Base-by-base conservation (phyloP, 2,888 invertebrate genomes). In the Acrobasis repandana region DNA sequence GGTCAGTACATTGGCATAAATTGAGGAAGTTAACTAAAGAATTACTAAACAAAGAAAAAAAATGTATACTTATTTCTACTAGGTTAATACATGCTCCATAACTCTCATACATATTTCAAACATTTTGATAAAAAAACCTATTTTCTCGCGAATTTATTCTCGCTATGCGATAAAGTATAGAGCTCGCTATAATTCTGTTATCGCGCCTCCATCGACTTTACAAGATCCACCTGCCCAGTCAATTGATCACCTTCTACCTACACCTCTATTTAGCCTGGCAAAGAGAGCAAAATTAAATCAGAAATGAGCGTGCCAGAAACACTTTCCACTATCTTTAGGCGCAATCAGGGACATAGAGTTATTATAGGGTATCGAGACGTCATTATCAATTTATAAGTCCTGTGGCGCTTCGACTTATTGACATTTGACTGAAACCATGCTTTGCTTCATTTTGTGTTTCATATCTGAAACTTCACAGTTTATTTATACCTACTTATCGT, bases 261-360 rank as follows among this genome's bases (percentile, higher is more conserved):
- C 38, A 43, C 54, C 18, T 18, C 54, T 54, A 38, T 54, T 54
- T 54, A 54, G 16, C 38, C 54, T 54, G 54, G 52, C 38, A 54
- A 43, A 43, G 18, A 18, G 36, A 38, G 36, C 54, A 38, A 38
- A 38, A 38, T 38, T 2, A 43, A 43, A 43, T n/a, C 43, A 43
- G 43, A 11, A 14, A 43, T 14, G 43, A 14, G 43, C 43, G 14
- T n/a, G 43, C 43, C 43, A 43, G 43, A n/a, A 43, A 43, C 14
- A 43, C 43, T 43, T 28, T 43, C 43, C 43, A 43, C 14, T 43
- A 14, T 11, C 43, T 43, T 14, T 43, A 43, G 43, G 43, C 43
- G 11, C 43, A 43, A 43, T 43, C 1, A n/a, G 5, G 43, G 43
- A 43, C 43, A n/a, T 6, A 43, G 43, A 43, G 14, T 43, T 43